Conservation (phyloP, 1,140 invertebrate species). For the Panagrolaimus sp. region DNA sequence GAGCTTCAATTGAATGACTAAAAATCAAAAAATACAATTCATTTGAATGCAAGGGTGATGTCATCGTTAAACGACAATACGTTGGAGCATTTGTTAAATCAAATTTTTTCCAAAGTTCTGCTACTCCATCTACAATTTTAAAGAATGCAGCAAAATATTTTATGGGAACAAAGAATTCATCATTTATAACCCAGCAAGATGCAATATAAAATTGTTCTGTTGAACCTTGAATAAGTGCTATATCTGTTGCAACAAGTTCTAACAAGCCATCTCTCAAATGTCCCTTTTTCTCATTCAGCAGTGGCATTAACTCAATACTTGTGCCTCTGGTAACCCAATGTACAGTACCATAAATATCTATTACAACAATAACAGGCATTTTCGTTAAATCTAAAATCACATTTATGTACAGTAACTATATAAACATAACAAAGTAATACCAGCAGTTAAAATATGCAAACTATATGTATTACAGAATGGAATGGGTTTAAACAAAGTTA, state of each 20-base stretch:
- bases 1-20: slow-evolving; percentile 22
- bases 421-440: slow-evolving; percentile 19
- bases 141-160: slow-evolving; percentile 47
- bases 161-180: slow-evolving; percentile 33
- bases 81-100: slow-evolving; percentile 29
- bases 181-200: slow-evolving; percentile 50
- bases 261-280: slow-evolving; percentile 16
- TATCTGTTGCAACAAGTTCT: slow-evolving; percentile 33
- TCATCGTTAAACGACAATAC: slow-evolving; percentile 32
- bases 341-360: slow-evolving; percentile 32
- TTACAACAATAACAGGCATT: slow-evolving; percentile 17
- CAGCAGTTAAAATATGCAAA: slow-evolving; percentile 27
- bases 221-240: slow-evolving; percentile 17
- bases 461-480: slow-evolving; percentile 40
- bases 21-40: slow-evolving; percentile 38
- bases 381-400: neutral
- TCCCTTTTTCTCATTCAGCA: neutral
- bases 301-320: slow-evolving; percentile 5
- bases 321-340: slow-evolving; percentile 19
- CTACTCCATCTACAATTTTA: slow-evolving; percentile 21
- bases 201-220: neutral
- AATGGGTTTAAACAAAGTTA: slow-evolving; percentile 24
- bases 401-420: neutral
- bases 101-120: slow-evolving; percentile 37
- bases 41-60: slow-evolving; percentile 25